These are phyloP conservation scores for Scotopteryx bipunctaria DNA, from an alignment of 2,888 invertebrate genomes.

Conservation along the genomic window DNA sequence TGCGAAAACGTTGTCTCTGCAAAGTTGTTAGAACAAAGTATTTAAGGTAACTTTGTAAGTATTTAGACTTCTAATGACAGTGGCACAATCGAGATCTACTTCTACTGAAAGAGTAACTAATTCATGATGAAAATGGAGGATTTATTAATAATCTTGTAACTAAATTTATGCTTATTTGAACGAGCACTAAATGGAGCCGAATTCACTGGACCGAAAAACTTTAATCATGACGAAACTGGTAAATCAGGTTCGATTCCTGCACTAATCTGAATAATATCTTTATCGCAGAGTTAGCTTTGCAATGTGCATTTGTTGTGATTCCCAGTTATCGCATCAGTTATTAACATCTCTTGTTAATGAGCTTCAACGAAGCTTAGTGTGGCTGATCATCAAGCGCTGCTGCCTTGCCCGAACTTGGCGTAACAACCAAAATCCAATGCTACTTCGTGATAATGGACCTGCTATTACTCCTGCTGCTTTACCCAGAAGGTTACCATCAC, in stretches of 20 bases:
- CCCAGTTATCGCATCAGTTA: background rate
- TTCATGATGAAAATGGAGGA: background rate
- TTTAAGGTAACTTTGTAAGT: conserved; percentile 2
- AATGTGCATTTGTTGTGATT: conserved; percentile 2
- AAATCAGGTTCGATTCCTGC: conserved; percentile 8
- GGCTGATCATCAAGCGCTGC: conserved; percentile 3
- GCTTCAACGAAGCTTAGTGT: conserved; percentile 7
- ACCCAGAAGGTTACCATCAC: too few relatives aligned
- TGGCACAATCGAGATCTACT: background rate
- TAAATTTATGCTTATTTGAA: too few relatives aligned
- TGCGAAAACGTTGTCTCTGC: background rate
- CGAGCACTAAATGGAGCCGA: too few relatives aligned
- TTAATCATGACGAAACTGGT: too few relatives aligned
- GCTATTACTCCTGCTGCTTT: background rate
- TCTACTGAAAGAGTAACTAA: background rate
- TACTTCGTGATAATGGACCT: background rate
- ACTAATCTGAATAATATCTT: background rate
- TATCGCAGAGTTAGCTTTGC: conserved; percentile 5
- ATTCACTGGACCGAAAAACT: too few relatives aligned
- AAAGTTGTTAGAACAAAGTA: background rate
- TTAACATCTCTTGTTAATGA: background rate
- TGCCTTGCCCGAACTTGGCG: conserved; percentile 9
- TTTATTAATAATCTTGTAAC: too few relatives aligned
- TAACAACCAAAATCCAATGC: too few relatives aligned
- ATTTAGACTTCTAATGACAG: conserved; percentile 2